phyloP scores from a whole-genome alignment of 1,140 invertebrate species.

The Brachionus angularis region DNA sequence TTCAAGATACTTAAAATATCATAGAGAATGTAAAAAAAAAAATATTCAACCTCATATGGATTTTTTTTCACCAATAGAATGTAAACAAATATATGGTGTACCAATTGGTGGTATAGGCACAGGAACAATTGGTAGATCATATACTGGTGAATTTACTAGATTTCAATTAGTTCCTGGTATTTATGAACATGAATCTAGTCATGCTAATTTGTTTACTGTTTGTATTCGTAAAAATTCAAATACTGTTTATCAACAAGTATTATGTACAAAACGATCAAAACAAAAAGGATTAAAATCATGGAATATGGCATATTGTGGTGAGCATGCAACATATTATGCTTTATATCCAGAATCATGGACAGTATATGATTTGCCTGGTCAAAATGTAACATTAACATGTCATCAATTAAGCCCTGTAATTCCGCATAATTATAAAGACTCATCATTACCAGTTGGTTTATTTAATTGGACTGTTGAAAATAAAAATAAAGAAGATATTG shows the following conservation, averaged over 20 bases:
- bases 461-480: constrained; percentile 81
- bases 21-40: constrained; percentile 1
- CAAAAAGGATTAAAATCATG: constrained; percentile 64
- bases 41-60: constrained; percentile 3
- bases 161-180: constrained; percentile 77
- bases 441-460: constrained; percentile 75
- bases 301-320: constrained; percentile 66
- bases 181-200: constrained; percentile 30
- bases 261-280: constrained; percentile 65
- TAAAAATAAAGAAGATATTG: constrained; percentile 64
- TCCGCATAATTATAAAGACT: constrained; percentile 71
- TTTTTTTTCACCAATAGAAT: constrained; percentile 3
- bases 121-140: constrained; percentile 82
- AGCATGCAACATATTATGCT: constrained; percentile 73
- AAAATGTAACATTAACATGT: constrained; percentile 71
- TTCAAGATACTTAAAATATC: constrained; percentile 10
- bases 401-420: constrained; percentile 85
- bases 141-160: constrained; percentile 83
- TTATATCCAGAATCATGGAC: constrained; percentile 87
- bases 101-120: constrained; percentile 73
- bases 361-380: constrained; percentile 74
- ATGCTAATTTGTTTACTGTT: constrained; percentile 57
- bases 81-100: constrained; percentile 40
- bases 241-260: constrained; percentile 78
- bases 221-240: constrained; percentile 59